phyloP scores from a whole-genome alignment of 1,140 invertebrate species.

The Epicauta chinensis region DNA sequence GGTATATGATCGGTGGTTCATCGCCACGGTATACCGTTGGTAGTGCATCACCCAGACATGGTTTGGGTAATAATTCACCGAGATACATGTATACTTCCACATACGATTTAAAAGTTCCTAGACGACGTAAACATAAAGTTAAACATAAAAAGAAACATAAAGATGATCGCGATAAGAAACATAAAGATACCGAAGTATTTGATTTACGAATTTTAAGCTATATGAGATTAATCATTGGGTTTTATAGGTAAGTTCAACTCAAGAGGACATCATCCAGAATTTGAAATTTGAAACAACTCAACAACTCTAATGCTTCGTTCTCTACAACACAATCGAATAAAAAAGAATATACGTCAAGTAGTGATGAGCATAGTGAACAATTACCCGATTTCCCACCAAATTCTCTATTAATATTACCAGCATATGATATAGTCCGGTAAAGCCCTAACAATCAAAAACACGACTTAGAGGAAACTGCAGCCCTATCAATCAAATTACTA shows the following conservation, averaged over 20 bases:
- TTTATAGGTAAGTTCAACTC: too few relatives aligned
- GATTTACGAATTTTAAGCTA: too few relatives aligned
- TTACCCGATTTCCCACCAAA: slow-evolving; percentile 56
- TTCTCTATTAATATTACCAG: slow-evolving; percentile 46
- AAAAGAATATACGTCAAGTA: slow-evolving; percentile 46
- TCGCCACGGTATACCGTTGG: slow-evolving; percentile 49
- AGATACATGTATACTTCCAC: slow-evolving; percentile 42
- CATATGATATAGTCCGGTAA: slow-evolving; percentile 85
- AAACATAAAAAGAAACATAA: slow-evolving; percentile 73
- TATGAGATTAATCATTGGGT: too few relatives aligned
- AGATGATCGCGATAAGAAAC: slow-evolving; percentile 51
- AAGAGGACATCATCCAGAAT: slow-evolving; percentile 69
- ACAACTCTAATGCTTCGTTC: slow-evolving; percentile 50
- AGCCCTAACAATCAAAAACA: slow-evolving; percentile 58
- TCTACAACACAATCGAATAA: slow-evolving; percentile 45
- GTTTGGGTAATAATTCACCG: slow-evolving; percentile 49
- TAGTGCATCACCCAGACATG: slow-evolving; percentile 44
- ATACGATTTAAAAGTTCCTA: slow-evolving; percentile 44
- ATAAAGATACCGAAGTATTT: slow-evolving; percentile 35
- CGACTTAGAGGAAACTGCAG: too few relatives aligned
- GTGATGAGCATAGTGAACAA: slow-evolving; percentile 46
- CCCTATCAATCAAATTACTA: too few relatives aligned
- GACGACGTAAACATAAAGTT: slow-evolving; percentile 63
- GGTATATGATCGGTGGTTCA: slow-evolving; percentile 30
- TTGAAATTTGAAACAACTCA: slow-evolving; percentile 63